Percentiles rank a stretch among this genome's conserved stretches.
These are phyloP conservation scores for Alouatta palliata DNA, from an alignment of 2,113 vertebrate species.

Conservation along the genomic window DNA sequence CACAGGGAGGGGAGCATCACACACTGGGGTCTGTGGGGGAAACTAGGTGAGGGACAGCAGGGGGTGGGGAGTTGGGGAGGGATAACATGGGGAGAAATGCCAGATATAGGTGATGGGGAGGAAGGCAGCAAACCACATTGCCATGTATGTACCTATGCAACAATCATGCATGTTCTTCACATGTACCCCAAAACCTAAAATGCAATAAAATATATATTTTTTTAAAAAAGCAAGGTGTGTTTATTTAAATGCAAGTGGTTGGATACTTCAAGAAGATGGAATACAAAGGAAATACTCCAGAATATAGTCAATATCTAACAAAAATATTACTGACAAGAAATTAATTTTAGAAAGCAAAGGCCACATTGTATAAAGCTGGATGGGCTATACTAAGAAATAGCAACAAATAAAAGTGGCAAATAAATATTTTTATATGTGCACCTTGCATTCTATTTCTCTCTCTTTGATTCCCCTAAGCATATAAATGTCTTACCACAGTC, in stretches of 20 bases:
- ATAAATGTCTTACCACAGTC: not conserved
- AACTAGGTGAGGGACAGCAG: too few species aligned
- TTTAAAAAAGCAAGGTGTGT: not conserved
- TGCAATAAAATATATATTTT: too few species aligned
- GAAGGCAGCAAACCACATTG: too few species aligned
- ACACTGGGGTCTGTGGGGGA: too few species aligned
- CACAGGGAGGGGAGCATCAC: too few species aligned
- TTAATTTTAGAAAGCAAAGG: not conserved
- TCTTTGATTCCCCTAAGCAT: not conserved
- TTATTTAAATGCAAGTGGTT: not conserved
- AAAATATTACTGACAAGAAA: conserved; percentile 13
- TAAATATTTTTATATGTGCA: not conserved
- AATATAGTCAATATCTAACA: not conserved
- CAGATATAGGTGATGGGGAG: too few species aligned
- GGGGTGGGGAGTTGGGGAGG: too few species aligned
- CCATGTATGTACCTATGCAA: too few species aligned
- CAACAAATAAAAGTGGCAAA: not conserved
- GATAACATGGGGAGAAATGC: too few species aligned
- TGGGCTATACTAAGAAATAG: not conserved
- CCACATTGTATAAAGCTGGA: not conserved
- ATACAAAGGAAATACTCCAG: not conserved
- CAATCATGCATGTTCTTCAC: too few species aligned
- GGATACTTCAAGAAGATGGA: not conserved
- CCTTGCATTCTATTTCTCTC: not conserved
- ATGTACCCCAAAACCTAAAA: too few species aligned